Percentiles rank a stretch among this genome's conserved stretches.
Conservation (phyloP, 2,113 vertebrate species). For the Campylorhamphus procurvoides region DNA sequence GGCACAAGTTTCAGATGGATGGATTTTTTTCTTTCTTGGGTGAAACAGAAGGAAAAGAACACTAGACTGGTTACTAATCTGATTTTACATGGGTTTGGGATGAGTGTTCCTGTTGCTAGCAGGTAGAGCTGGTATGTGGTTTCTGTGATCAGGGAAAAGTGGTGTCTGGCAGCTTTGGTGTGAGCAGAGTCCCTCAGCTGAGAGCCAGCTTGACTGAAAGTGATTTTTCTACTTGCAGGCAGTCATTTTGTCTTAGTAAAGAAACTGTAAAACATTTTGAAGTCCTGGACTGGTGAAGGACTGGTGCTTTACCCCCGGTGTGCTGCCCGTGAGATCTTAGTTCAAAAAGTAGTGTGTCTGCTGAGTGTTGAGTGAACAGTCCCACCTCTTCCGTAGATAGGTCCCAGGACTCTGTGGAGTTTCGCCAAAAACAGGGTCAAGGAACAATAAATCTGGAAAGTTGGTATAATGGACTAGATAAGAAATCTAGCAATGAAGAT, state of each 20-base stretch:
- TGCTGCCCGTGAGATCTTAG: background rate
- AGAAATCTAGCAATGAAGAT: background rate
- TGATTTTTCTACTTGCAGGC: background rate
- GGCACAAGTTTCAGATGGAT: background rate
- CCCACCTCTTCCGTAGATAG: background rate
- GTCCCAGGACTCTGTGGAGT: background rate
- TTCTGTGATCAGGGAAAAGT: background rate
- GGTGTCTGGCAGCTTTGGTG: background rate
- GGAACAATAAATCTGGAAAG: background rate
- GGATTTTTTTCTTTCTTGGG: background rate
- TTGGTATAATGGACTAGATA: background rate
- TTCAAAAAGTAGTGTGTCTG: background rate
- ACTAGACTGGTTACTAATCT: background rate
- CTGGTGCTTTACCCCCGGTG: background rate
- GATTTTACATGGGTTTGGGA: background rate
- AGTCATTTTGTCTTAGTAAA: background rate
- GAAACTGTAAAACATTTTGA: background rate
- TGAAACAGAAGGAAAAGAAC: background rate
- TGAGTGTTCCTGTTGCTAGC: background rate
- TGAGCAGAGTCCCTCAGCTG: background rate
- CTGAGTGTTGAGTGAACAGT: background rate
- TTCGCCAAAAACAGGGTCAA: background rate
- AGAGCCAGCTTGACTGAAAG: background rate
- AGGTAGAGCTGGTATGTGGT: accelerated
- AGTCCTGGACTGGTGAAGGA: background rate